phyloP scores from a whole-genome alignment of 2,888 invertebrate genomes.

The Lathronympha strigana region DNA sequence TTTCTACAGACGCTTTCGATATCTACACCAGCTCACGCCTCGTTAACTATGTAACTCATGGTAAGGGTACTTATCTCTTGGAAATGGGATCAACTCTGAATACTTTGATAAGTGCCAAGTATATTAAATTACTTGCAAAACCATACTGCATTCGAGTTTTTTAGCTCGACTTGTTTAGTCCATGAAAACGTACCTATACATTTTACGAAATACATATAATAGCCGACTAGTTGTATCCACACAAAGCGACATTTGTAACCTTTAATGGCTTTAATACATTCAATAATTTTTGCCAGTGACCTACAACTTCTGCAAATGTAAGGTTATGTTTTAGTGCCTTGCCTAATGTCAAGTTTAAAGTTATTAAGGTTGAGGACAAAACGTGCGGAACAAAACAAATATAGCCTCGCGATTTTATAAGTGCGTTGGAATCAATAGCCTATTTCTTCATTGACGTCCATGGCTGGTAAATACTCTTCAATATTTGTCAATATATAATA shows the following conservation, averaged over 20 bases:
- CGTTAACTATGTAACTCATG: no score
- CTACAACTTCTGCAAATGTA: background rate
- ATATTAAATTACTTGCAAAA: no score
- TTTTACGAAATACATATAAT: no score
- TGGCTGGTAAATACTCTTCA: constrained; percentile 22
- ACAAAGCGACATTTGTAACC: background rate
- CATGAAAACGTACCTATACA: no score
- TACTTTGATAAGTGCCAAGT: no score
- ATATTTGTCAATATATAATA: constrained; percentile 23
- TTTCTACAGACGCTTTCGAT: no score
- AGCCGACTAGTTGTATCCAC: no score
- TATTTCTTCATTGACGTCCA: constrained; percentile 32
- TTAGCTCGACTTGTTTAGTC: no score
- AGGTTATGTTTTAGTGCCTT: background rate
- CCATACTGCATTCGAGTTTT: no score
- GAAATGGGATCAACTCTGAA: no score
- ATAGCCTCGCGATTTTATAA: background rate
- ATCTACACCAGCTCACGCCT: no score
- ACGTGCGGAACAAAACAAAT: constrained; percentile 26
- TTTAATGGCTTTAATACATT: background rate
- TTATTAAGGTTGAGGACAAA: background rate
- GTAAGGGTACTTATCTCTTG: no score
- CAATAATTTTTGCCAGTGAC: background rate
- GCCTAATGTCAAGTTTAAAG: constrained; percentile 15
- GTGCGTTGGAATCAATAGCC: constrained; percentile 9